Evolutionary conservation across 2,113 vertebrate genomes (phyloP).

Genomic region (Nematolebias whitei): DNA sequence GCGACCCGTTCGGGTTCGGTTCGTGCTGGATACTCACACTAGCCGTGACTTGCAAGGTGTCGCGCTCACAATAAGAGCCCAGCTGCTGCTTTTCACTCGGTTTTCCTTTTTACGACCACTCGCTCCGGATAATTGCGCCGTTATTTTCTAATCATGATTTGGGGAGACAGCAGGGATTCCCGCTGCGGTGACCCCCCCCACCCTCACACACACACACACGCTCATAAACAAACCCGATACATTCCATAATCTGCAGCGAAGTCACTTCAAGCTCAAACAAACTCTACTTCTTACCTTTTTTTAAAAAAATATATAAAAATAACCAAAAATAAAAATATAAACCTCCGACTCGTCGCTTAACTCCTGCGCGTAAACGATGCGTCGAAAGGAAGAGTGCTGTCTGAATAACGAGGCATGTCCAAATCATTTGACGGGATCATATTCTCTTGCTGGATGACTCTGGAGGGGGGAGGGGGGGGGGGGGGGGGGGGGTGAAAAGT

Average conservation of each 20-base stretch:
- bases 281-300: not conserved
- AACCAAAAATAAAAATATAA: conserved; percentile 78
- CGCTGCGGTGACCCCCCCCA: conserved; percentile 75
- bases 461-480: conserved; percentile 73
- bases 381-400: conserved; percentile 91
- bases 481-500: too few relatives aligned
- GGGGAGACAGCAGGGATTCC: conserved; percentile 83
- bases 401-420: conserved; percentile 96
- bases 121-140: conserved; percentile 88
- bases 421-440: conserved; percentile 95
- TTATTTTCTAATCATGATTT: conserved; percentile 87
- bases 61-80: conserved; percentile 12
- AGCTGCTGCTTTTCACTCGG: conserved; percentile 76
- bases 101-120: conserved; percentile 80
- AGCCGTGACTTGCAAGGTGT: conserved; percentile 31
- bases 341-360: conserved; percentile 86
- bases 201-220: not conserved
- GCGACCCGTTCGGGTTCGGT: not conserved
- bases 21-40: not conserved
- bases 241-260: conserved; percentile 74
- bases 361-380: conserved; percentile 89
- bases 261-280: not conserved
- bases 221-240: conserved; percentile 68
- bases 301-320: not conserved
- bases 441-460: conserved; percentile 84